Evolutionary conservation across 2,113 vertebrate genomes (phyloP).

Genomic region (Herpailurus yagouaroundi): DNA sequence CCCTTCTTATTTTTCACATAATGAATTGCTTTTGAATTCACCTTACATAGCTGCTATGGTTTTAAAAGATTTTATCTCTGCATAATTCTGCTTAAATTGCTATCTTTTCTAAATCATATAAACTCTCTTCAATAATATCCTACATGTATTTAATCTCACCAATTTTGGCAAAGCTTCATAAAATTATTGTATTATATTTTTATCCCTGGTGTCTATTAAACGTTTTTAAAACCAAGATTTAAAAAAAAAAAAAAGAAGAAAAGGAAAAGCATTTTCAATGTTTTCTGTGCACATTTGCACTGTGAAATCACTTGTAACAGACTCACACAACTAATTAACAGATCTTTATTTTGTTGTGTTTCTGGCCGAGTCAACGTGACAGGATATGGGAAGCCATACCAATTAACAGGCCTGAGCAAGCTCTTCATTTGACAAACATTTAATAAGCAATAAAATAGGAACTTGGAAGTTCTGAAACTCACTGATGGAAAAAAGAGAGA

Average conservation of each 20-base stretch:
- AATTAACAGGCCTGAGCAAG: conserved; percentile 21
- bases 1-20: neutral
- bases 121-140: neutral
- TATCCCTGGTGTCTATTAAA: neutral
- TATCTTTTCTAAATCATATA: neutral
- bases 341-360: conserved; percentile 55
- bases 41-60: neutral
- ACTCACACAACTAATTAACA: conserved; percentile 27
- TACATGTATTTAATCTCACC: neutral
- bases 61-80: neutral
- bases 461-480: conserved; percentile 57
- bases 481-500: conserved; percentile 20
- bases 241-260: neutral
- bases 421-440: conserved; percentile 43
- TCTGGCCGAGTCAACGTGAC: neutral
- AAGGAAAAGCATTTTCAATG: conserved; percentile 35
- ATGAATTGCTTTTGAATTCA: neutral
- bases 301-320: conserved; percentile 41
- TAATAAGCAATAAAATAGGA: conserved; percentile 50
- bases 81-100: neutral
- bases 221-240: neutral
- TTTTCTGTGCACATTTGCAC: neutral
- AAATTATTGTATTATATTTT: neutral
- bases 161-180: neutral
- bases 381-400: neutral